A percentile compares a stretch with the other conserved stretches of the same genome.
Evolutionary conservation across 1,140 invertebrate genomes (phyloP).

Genomic region (Panulirus ornatus): DNA sequence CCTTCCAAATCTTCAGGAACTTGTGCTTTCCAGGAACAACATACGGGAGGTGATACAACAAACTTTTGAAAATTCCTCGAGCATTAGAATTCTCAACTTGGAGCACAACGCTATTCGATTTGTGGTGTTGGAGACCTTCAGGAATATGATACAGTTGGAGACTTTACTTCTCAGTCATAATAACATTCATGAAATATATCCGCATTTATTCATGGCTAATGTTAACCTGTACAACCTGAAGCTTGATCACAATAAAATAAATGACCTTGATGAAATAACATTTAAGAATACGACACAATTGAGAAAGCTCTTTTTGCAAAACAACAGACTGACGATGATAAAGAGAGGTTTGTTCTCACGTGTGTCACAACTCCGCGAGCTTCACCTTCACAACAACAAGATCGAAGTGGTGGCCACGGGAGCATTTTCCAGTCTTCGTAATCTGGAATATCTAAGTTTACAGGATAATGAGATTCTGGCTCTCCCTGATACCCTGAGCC

Average conservation of each 20-base stretch:
- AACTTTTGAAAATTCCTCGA: constrained; percentile 87
- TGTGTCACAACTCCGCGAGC: constrained; percentile 87
- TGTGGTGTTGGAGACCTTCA: constrained; percentile 86
- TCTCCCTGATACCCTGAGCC: constrained; percentile 87
- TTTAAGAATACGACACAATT: constrained; percentile 87
- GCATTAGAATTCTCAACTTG: constrained; percentile 89
- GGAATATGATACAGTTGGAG: constrained; percentile 85
- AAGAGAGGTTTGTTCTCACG: constrained; percentile 88
- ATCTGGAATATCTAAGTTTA: constrained; percentile 91
- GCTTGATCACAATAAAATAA: constrained; percentile 93
- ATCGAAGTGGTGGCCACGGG: constrained; percentile 90
- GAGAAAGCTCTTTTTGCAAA: constrained; percentile 89
- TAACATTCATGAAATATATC: constrained; percentile 87
- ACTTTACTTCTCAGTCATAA: constrained; percentile 92
- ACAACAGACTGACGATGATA: constrained; percentile 88
- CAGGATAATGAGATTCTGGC: constrained; percentile 88
- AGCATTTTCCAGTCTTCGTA: constrained; percentile 88
- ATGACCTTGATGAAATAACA: constrained; percentile 87
- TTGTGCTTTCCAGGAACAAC: constrained; percentile 95
- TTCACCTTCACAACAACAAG: constrained; percentile 92
- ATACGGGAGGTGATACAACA: constrained; percentile 89
- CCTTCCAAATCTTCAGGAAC: constrained; percentile 86
- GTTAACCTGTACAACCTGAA: constrained; percentile 89
- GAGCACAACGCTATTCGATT: constrained; percentile 91
- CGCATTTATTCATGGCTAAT: constrained; percentile 86